phyloP scores from a whole-genome alignment of 1,140 invertebrate species.

The Octopus sinensis region DNA sequence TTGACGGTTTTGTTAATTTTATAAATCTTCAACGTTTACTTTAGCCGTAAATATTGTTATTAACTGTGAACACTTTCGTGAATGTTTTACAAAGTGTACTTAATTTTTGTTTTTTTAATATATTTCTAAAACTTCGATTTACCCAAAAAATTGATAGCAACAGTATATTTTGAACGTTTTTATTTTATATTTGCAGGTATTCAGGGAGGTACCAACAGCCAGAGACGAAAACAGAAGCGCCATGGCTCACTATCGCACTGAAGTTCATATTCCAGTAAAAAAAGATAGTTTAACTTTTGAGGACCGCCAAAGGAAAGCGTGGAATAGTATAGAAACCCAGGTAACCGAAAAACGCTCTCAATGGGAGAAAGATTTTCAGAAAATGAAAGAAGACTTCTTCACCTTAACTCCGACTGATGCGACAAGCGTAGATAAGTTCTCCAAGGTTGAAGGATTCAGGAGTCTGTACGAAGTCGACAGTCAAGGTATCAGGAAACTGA shows the following conservation, averaged over 20 bases:
- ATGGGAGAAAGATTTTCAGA: slow-evolving; percentile 55
- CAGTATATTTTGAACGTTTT: not conserved
- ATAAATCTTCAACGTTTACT: too few relatives aligned
- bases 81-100: too few relatives aligned
- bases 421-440: slow-evolving; percentile 25
- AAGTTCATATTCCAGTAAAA: slow-evolving; percentile 50
- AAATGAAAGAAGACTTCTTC: slow-evolving; percentile 54
- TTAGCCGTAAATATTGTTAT: too few relatives aligned
- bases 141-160: not conserved
- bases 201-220: not conserved
- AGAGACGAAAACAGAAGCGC: slow-evolving; percentile 12
- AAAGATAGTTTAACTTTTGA: slow-evolving; percentile 50
- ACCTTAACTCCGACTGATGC: slow-evolving; percentile 49
- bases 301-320: slow-evolving; percentile 51
- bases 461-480: slow-evolving; percentile 44
- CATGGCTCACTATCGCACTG: slow-evolving; percentile 45
- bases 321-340: slow-evolving; percentile 49
- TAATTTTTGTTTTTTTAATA: not conserved
- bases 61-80: too few relatives aligned
- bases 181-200: not conserved
- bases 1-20: too few relatives aligned
- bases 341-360: slow-evolving; percentile 49
- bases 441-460: slow-evolving; percentile 36
- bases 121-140: not conserved
- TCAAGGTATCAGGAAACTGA: slow-evolving; percentile 45